Evolutionary conservation across 37 sponge, comb jelly and placozoan genomes (phyloP).

Genomic region (Corticium candelabrum): DNA sequence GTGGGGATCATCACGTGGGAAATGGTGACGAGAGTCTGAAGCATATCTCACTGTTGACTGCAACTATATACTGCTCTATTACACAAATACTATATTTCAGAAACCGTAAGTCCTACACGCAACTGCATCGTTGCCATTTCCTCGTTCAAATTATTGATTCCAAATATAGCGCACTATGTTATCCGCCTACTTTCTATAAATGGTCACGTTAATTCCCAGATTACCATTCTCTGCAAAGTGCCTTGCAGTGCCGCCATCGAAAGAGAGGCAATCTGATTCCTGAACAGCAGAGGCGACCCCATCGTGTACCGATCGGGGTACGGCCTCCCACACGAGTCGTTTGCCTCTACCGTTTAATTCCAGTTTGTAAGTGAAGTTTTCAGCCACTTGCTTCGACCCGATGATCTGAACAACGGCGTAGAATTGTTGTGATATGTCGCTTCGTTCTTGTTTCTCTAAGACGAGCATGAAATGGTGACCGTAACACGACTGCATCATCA

Average conservation of each 20-base stretch:
- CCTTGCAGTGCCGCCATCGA: constrained; percentile 84
- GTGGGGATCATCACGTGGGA: no score
- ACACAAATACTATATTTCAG: no score
- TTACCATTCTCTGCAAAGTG: constrained; percentile 88
- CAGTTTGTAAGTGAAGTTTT: constrained; percentile 57
- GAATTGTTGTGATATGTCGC: constrained; percentile 69
- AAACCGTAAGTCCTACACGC: no score
- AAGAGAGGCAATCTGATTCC: constrained; percentile 83
- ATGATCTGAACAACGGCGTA: constrained; percentile 94
- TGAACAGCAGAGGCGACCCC: constrained; percentile 70
- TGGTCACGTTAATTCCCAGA: constrained; percentile 90
- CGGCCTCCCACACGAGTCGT: constrained; percentile 91
- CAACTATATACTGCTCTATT: no score
- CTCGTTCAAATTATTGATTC: no score
- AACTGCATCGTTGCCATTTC: no score
- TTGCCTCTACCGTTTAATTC: constrained; percentile 49
- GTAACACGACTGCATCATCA: constrained; percentile 96
- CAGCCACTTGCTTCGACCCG: constrained; percentile 77
- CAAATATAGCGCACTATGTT: no score
- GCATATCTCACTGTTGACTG: no score
- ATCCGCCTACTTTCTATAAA: constrained; percentile 17
- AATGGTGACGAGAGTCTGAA: no score
- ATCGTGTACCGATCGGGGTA: constrained; percentile 84
- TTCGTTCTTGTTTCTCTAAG: constrained; percentile 91
- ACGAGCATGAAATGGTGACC: constrained; percentile 87